Evolutionary conservation across 2,888 invertebrate genomes (phyloP), one percentile per base, ranked within the genome.

Genomic region (Merodon equestris): DNA sequence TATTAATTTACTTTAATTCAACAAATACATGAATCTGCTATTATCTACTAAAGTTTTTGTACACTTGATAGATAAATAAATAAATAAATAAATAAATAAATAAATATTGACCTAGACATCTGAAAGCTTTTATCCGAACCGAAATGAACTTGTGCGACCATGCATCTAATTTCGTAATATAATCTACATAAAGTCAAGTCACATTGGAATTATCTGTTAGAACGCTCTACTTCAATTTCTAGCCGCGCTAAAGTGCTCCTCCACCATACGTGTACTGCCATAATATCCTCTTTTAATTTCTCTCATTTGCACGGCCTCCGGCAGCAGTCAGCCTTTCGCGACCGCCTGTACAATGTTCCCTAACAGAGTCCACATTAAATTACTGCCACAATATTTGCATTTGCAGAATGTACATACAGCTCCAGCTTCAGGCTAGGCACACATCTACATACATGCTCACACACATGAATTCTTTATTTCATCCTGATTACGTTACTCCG

Each of bases 321-420:
- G 40, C 53, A 15, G 47, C 19, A 15, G 14, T 15, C 19, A 27
- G 27, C 27, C 2, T 27, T 27, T 27, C 3, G 7, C 27, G 27
- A 27, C 42, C 40, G 10, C 5, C 12, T 10, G 10, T 9, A n/a
- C n/a, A n/a, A n/a, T 10, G 19, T 12, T 14, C 36, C 27, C 34
- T 3, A n/a, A 5, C 56, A n/a, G 18, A 27, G 27, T 27, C 54
- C 48, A 9, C n/a, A 50, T 61, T 50, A 48, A 60, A 70, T 61
- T 60, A 70, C 60, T 53, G 50, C 19, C 61, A 54, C 54, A 61
- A 50, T 63, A 71, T 70, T 70, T 70, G 70, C 70, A 61, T 54
- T 61, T 42, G 70, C 53, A 14, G 61, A 61, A 42, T 70, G 48
- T 53, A 47, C 53, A 60, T 53, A 61, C 70, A 40, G 13, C 17